Evolutionary conservation across 2,797 vertebrate species (phyloP).

Genomic region (Tangara arthus): DNA sequence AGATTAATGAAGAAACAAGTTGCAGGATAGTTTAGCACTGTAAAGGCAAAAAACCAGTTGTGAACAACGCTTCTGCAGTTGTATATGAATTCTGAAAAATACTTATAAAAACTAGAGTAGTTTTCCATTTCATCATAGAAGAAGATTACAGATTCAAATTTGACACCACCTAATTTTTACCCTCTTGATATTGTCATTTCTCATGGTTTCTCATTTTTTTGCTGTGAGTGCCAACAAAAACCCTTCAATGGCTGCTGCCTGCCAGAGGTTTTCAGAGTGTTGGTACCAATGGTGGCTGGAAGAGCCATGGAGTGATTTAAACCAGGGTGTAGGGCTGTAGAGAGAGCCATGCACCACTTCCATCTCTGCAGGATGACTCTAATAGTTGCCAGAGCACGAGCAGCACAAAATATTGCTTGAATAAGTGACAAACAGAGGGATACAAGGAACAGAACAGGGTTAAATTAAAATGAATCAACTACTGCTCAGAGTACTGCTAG

Average conservation of each 20-base stretch:
- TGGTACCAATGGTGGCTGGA: not conserved
- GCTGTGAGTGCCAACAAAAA: not conserved
- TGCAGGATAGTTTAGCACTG: not conserved
- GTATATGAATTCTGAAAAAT: not conserved
- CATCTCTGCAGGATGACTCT: not conserved
- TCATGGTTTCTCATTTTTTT: not conserved
- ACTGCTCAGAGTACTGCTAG: not conserved
- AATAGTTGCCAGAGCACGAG: not conserved
- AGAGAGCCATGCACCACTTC: not conserved
- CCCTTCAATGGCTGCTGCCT: not conserved
- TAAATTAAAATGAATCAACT: constrained; percentile 14
- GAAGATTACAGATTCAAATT: not conserved
- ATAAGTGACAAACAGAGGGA: not conserved
- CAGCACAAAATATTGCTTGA: not conserved
- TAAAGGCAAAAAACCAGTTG: not conserved
- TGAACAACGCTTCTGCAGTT: not conserved
- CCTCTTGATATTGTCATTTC: not conserved
- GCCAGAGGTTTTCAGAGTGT: not conserved
- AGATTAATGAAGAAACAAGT: not conserved
- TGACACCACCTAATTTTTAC: not conserved
- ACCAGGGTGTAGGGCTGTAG: not conserved
- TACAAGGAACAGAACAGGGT: not conserved
- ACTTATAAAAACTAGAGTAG: not conserved
- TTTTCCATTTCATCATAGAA: not conserved
- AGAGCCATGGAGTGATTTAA: not conserved